Conservation (phyloP, 2,113 vertebrate species). For the Rhizomys pruinosus region DNA sequence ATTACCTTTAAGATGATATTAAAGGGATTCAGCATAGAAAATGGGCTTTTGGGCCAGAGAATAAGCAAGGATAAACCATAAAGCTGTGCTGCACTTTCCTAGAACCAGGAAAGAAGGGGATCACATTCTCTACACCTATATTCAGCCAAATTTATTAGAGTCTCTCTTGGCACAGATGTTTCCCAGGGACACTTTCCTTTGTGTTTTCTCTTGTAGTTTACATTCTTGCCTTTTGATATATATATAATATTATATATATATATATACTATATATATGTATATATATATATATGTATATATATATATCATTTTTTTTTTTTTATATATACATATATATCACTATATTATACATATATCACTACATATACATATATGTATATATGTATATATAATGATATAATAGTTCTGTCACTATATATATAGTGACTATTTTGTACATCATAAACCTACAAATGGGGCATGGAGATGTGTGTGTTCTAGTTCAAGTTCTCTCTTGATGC, state of each 20-base stretch:
- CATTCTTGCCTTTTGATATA: not conserved
- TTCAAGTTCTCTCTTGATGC: not conserved
- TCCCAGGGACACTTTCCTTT: not conserved
- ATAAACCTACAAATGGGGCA: not conserved
- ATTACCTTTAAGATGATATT: not conserved
- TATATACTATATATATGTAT: no score
- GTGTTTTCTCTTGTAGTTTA: not conserved
- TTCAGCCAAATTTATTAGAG: not conserved
- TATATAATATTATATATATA: no score
- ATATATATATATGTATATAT: no score
- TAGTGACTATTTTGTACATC: no score
- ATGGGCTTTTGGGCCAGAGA: not conserved
- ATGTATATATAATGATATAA: no score
- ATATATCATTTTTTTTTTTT: no score
- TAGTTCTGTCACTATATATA: no score
- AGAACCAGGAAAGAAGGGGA: not conserved
- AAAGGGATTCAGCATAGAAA: conserved; percentile 17
- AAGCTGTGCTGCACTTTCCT: not conserved
- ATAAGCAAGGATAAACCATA: not conserved
- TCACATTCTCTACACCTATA: not conserved
- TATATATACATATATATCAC: no score
- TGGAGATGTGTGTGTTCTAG: not conserved
- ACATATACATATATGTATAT: no score
- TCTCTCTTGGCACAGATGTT: not conserved
- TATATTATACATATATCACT: no score